Base-by-base conservation (phyloP, 2,888 invertebrate genomes). In the Himalopsyche tibetana region DNA sequence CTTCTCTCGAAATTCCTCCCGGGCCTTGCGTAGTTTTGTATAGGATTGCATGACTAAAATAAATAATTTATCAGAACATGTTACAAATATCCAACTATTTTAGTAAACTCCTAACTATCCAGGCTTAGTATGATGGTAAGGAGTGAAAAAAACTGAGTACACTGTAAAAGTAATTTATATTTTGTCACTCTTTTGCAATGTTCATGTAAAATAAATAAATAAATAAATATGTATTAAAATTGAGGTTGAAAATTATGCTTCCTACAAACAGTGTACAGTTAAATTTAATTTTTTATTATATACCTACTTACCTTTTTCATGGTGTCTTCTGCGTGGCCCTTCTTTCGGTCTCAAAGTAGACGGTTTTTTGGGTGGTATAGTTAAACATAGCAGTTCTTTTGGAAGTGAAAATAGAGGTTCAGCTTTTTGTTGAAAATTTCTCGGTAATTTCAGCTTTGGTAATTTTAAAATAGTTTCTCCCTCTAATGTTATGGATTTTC, bases 1-100 rank as follows among this genome's bases (percentile, higher is more conserved):
- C 90, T 96, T 95, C 89, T 95, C 94, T 45, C 98, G 94, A 91
- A 98, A 98, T 89, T 96, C 95, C 91, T 98, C 97, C 38, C 98
- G 94, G 89, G 97, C 96, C 90, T 94, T 94, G 63, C 96, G 93
- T 92, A 96, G 93, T 5, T 93, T 93, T 55, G 96, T 95, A 89
- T 95, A 97, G 83, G 95, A 95, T 91, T 94, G 93, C 91, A 94
- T 94, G 86, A 93, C 95, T 95, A 89, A 85, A 90, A 90, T 82
- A 28, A 28, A 1, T 55, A 80, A 81, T 56, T 51, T 6, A 51
- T 51, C 45, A 51, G 11, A 9, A 45, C 45, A 11, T 0, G 0
- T 51, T 15, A 15, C 0, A 51, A 51, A 15, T 51, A 51, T 42
- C 5, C 5, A 6, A 42, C 8, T 8, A 42, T 51, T 51, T 9